Base-by-base conservation (phyloP, 2,797 vertebrate genomes). In the Silurus lanzhouensis region DNA sequence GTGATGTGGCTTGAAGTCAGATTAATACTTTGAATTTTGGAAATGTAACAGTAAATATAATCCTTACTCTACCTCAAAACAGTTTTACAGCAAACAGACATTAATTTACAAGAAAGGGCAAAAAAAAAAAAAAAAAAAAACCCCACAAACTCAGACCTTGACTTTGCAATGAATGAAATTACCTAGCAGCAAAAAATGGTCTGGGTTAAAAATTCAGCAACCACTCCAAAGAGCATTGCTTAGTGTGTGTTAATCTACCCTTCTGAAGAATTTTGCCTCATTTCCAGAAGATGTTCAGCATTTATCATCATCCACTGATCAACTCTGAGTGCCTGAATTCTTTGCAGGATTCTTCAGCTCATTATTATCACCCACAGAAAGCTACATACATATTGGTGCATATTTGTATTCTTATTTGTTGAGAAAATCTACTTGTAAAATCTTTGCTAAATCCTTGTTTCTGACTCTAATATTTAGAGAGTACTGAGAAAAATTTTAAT, bases 221-320 rank as follows among this genome's bases (percentile, higher is more conserved):
- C 10, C n/a, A 10, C 14, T 64, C 78, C 46, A 74, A 66, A 63
- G 13, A 66, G 20, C 25, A 19, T 44, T 72, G 44, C 19, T 58
- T 82, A 74, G 60, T 48, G 22, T 75, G 70, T 82, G 20, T 61
- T 38, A 58, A 85, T 61, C n/a, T 48, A 68, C 64, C 71, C 17
- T n/a, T 60, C 52, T 58, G 31, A 76, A 64, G 22, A 74, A 75
- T 66, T 27, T 20, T 66, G 48, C 67, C 48, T 55, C 13, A 57
- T 68, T 57, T 82, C 14, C 25, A 60, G 66, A 82, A 15, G 12
- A 82, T 75, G 75, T 68, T 64, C n/a, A 44, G 6, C 79, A 58
- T 77, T 86, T 77, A 76, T 68, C 63, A 60, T 27, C 13, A 60
- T 52, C 31, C 79, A 67, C 31, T 44, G 5, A 61, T 71, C 67